A percentile compares a stretch with the other conserved stretches of the same genome.
Evolutionary conservation across 2,888 invertebrate genomes (phyloP).

Genomic region (Tricholauxania praeusta): DNA sequence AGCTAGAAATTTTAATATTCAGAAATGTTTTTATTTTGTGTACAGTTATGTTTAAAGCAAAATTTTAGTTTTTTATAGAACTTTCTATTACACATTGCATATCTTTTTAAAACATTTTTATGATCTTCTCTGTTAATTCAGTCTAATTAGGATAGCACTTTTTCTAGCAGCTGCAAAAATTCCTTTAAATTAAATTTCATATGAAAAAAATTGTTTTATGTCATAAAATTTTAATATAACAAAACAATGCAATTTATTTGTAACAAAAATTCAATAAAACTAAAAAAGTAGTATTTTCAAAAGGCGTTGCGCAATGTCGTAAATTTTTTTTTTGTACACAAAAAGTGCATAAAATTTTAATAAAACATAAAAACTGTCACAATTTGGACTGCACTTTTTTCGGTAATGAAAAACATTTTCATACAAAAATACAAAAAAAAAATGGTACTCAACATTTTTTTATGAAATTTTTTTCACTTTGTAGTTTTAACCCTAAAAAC

Average conservation of each 20-base stretch:
- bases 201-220: conserved; percentile 19
- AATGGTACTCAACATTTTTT: no score
- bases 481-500: no score
- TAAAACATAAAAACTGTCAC: conserved; percentile 43
- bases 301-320: not conserved
- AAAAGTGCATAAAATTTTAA: conserved; percentile 24
- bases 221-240: conserved; percentile 19
- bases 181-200: not conserved
- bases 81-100: not conserved
- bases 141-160: not conserved
- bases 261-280: not conserved
- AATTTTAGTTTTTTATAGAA: not conserved
- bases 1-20: not conserved
- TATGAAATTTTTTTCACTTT: no score
- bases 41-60: not conserved
- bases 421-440: no score
- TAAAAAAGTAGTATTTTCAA: not conserved
- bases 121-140: conserved; percentile 16
- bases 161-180: conserved; percentile 8
- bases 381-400: not conserved
- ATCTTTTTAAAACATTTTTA: not conserved
- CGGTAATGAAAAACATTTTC: no score
- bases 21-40: no score
- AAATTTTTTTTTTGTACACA: not conserved
- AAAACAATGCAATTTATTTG: not conserved